A percentile compares a stretch with the other conserved stretches of the same genome.
Evolutionary conservation across 1,140 invertebrate species (phyloP).

Genomic region (Thalassaphorura encarpata): DNA sequence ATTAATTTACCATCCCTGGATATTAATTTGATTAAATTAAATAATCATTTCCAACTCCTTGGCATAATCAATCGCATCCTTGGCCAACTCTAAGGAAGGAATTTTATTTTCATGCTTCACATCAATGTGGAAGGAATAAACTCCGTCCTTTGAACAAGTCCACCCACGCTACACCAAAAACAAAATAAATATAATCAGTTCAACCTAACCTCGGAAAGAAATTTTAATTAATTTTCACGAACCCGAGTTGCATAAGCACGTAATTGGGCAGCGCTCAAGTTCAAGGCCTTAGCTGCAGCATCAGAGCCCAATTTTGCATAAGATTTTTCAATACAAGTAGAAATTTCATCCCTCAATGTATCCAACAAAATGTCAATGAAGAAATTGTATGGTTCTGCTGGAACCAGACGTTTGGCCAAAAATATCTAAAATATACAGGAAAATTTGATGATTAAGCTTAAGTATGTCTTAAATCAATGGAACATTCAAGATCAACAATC

Average conservation of each 20-base stretch:
- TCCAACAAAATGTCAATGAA: slow-evolving; percentile 95
- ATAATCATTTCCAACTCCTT: slow-evolving; percentile 99
- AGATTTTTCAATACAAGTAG: slow-evolving; percentile 89
- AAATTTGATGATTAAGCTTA: slow-evolving; percentile 4
- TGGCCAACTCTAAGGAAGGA: slow-evolving; percentile 76
- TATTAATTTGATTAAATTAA: slow-evolving; percentile 44
- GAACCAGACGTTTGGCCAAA: slow-evolving; percentile 84
- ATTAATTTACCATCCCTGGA: no score
- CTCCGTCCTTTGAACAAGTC: slow-evolving; percentile 60
- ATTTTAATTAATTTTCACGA: slow-evolving; percentile 1
- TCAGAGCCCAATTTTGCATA: slow-evolving; percentile 79
- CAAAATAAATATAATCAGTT: not conserved
- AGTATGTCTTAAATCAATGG: slow-evolving; percentile 9
- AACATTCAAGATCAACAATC: not conserved
- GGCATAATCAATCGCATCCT: slow-evolving; percentile 93
- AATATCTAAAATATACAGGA: slow-evolving; percentile 51
- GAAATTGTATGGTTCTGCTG: slow-evolving; percentile 86
- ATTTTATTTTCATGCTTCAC: slow-evolving; percentile 70
- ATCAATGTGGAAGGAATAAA: slow-evolving; percentile 66
- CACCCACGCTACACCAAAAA: slow-evolving; percentile 50
- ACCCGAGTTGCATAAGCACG: slow-evolving; percentile 29
- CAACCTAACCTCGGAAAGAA: not conserved
- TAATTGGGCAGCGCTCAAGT: slow-evolving; percentile 48
- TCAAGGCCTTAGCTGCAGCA: slow-evolving; percentile 83
- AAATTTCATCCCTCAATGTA: slow-evolving; percentile 93